phyloP scores from a whole-genome alignment of 1,140 invertebrate genomes.

The Periplaneta americana region DNA sequence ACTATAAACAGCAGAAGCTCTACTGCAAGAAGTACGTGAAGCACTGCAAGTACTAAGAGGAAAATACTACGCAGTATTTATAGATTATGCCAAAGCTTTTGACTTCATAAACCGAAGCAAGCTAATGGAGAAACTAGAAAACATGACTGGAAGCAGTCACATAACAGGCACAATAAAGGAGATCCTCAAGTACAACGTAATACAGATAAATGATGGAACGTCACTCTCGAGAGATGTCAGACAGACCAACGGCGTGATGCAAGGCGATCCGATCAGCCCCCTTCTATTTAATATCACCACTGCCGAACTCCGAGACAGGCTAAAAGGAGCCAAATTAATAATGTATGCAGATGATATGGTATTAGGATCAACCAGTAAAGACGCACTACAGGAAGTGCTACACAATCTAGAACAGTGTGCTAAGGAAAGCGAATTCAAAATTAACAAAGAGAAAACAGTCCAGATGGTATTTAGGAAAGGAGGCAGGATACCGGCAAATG shows the following conservation, averaged over 20 bases:
- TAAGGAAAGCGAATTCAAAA: no score
- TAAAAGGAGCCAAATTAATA: no score
- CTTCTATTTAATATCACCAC: background rate
- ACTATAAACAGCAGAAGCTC: background rate
- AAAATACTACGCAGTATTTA: background rate
- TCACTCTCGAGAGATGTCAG: background rate
- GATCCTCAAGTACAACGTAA: background rate
- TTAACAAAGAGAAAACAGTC: no score
- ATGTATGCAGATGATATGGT: no score
- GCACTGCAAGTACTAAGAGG: background rate
- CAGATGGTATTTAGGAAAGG: no score
- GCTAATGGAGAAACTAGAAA: background rate
- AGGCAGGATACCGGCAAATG: no score
- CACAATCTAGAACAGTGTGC: no score
- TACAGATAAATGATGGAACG: background rate
- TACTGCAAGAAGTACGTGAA: background rate
- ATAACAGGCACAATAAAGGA: background rate
- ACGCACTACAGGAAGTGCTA: no score
- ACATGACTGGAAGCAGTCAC: background rate
- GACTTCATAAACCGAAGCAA: background rate
- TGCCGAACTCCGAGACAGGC: background rate
- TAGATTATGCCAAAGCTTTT: background rate
- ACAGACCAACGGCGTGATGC: background rate
- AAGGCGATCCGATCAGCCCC: background rate
- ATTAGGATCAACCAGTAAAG: no score